Conservation (phyloP, 2,888 invertebrate species). For the Arge pagana region DNA sequence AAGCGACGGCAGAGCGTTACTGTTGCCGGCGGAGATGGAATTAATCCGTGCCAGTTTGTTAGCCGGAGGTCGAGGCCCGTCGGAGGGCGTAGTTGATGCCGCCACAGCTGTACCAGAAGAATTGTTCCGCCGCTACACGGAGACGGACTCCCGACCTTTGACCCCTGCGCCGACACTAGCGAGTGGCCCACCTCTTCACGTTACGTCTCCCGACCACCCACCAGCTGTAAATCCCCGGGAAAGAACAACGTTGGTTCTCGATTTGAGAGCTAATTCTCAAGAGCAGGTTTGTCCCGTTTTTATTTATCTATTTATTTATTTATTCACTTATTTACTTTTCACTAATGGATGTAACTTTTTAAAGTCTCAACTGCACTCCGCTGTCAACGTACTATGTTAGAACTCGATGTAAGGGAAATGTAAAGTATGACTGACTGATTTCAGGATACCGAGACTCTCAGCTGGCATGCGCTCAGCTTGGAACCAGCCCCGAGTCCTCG, state of each 20-base stretch:
- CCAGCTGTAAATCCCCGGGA: slow-evolving; percentile 44
- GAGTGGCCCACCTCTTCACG: slow-evolving; percentile 58
- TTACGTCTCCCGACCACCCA: slow-evolving; percentile 38
- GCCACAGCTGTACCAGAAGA: slow-evolving; percentile 47
- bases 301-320: too few species aligned
- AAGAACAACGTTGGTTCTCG: slow-evolving; percentile 55
- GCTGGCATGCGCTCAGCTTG: slow-evolving; percentile 52
- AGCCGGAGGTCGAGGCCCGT: slow-evolving; percentile 27
- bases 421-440: slow-evolving; percentile 6
- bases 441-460: slow-evolving; percentile 51
- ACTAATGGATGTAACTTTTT: too few species aligned
- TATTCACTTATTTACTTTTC: too few species aligned
- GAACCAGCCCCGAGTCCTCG: slow-evolving; percentile 46
- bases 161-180: slow-evolving; percentile 80
- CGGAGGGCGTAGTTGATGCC: not conserved
- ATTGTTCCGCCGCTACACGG: slow-evolving; percentile 69
- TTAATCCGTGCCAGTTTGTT: slow-evolving; percentile 46
- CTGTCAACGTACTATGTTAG: slow-evolving; percentile 1
- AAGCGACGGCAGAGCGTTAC: slow-evolving; percentile 49
- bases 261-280: slow-evolving; percentile 48
- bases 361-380: too few species aligned
- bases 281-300: too few species aligned
- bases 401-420: not conserved
- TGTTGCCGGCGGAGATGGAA: slow-evolving; percentile 51
- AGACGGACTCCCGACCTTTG: slow-evolving; percentile 81